A percentile compares a stretch with the other conserved stretches of the same genome.
These are phyloP conservation scores for Drosophila niveifrons DNA, from an alignment of 2,888 invertebrate genomes.

Conservation along the genomic window DNA sequence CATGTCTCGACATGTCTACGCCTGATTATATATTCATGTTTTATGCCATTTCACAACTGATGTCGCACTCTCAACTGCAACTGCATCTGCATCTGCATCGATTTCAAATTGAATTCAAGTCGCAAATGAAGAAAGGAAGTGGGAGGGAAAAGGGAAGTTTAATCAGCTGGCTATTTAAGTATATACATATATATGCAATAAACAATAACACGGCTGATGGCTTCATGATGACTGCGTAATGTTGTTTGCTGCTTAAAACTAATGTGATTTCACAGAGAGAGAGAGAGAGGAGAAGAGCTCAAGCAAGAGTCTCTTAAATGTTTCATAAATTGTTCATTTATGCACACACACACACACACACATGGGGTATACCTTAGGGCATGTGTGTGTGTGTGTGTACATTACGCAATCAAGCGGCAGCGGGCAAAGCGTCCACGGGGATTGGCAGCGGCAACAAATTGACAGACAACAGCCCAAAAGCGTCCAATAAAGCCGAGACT, in stretches of 20 bases:
- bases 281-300: too few species aligned
- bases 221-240: conserved; percentile 48
- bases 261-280: conserved; percentile 47
- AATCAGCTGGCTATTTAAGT: conserved; percentile 33
- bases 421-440: conserved; percentile 57
- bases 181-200: conserved; percentile 47
- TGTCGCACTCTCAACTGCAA: conserved; percentile 36
- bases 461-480: conserved; percentile 54
- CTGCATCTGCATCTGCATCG: conserved; percentile 50
- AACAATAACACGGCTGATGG: conserved; percentile 36
- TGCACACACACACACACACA: conserved; percentile 21
- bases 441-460: conserved; percentile 52
- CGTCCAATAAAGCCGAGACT: conserved; percentile 24
- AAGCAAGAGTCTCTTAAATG: conserved; percentile 39
- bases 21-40: conserved; percentile 46
- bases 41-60: conserved; percentile 24
- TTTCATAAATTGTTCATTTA: conserved; percentile 69
- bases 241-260: conserved; percentile 33
- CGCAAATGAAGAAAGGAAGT: background rate
- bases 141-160: background rate
- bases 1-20: conserved; percentile 20
- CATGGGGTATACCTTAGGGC: background rate
- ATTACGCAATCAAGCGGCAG: conserved; percentile 65
- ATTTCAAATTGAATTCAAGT: conserved; percentile 45
- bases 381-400: conserved; percentile 36